These are phyloP conservation scores for Enteromius paludinosus DNA, from an alignment of 2,797 vertebrate species.

Conservation along the genomic window DNA sequence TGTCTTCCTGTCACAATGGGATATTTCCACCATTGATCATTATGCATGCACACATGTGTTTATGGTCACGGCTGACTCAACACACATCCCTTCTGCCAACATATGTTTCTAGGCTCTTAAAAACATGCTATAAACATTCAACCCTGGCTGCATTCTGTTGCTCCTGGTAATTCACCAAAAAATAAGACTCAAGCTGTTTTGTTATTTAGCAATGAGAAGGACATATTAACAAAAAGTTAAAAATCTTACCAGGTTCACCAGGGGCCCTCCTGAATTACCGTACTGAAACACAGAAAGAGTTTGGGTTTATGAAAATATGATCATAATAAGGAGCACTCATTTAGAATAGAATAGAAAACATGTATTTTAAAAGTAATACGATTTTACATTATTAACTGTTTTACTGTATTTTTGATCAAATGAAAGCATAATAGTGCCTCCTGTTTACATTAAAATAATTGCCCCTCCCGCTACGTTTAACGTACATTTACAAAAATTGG, in stretches of 20 bases:
- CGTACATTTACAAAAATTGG: no score
- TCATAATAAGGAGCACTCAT: neutral
- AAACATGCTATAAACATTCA: neutral
- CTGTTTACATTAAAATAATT: no score
- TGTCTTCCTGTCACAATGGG: constrained; percentile 19
- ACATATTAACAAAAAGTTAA: constrained; percentile 9
- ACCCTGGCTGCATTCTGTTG: neutral
- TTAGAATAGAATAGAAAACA: neutral
- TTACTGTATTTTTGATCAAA: neutral
- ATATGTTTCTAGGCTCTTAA: constrained; percentile 12
- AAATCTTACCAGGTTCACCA: constrained; percentile 94
- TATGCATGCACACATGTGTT: constrained; percentile 22
- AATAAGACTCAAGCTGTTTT: neutral
- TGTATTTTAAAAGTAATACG: neutral
- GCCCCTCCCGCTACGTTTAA: no score
- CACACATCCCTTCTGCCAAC: neutral
- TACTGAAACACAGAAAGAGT: constrained; percentile 81
- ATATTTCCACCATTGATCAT: constrained; percentile 4
- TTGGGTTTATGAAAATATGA: neutral
- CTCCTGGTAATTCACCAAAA: neutral
- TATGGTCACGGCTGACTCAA: constrained; percentile 6
- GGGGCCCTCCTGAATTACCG: constrained; percentile 94
- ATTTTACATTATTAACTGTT: neutral
- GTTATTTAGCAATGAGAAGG: neutral
- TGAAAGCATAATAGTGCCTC: neutral